Base-by-base conservation (phyloP, 2,888 invertebrate species). In the Callyntrura sp. region DNA sequence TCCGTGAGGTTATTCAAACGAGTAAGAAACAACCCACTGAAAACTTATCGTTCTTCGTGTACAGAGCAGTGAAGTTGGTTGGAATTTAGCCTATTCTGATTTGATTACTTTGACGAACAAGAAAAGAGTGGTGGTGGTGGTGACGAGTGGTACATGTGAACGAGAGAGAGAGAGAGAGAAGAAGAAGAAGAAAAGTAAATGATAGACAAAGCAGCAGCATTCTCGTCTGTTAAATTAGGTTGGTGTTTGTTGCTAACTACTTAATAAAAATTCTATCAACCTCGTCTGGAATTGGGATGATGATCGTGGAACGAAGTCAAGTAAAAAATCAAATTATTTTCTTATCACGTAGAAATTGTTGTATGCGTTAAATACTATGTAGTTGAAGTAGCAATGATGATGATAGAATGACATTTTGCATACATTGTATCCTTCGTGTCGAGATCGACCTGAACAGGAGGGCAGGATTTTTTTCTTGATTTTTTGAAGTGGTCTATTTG, bases 1-100 rank as follows among this genome's bases (percentile, higher is more conserved):
- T 81, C 25, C 28, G 68, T 81, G 87, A 81, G 87, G 87, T 87
- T 81, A 81, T 87, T 70, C 87, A 87, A 87, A 87, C 81, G 81
- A 87, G 85, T 20, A 43, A 5, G 20, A 9, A 51, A 23, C 8
- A 79, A 43, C 43, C 79, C 60, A 81, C 55, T 55, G 55, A 20
- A 62, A 5, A 65, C 20, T 79, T 79, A 79, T 79, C 79, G 57
- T 43, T 17, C 35, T 17, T 5, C 35, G 35, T 35, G 35, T 35
- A 55, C 14, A 51, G 8, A 70, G 35, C 51, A 85, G 60, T 81
- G 25, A 45, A 57, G 55, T 70, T 68, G 25, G 23, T 43, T 55
- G 76, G 23, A 20, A 28, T 35, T 43, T 51, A 25, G 14, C 11
- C 48, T 23, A n/a, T 48, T 48, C 1, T 62, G 62, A 81, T 12